Base-by-base conservation (phyloP, 2,113 vertebrate species). In the Cepphus grylle region DNA sequence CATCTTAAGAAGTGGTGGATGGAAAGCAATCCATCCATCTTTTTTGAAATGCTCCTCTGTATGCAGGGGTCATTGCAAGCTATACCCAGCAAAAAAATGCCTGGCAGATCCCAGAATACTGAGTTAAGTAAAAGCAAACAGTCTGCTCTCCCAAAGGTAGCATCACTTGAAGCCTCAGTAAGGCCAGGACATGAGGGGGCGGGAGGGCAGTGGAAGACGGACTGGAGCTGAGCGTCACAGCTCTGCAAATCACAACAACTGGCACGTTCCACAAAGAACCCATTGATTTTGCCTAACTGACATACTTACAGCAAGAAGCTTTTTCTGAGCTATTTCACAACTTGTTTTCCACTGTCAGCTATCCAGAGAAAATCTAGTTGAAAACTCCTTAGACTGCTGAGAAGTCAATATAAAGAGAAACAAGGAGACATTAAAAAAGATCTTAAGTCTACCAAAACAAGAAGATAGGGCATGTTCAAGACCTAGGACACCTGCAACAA, bases 261-360 rank as follows among this genome's bases (percentile, higher is more conserved):
- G 91, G 93, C 93, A 95, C 32, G 25, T 93, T 96, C 86, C 92
- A 96, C 93, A 96, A 96, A 96, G 95, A 91, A 91, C 88, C 85
- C 81, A 95, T 69, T 96, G 90, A 94, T 93, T 96, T 90, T 93
- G 87, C 81, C 78, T 82, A 50, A 83, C n/a, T 77, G 84, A 96
- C 89, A 89, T 30, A 55, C 50, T 92, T 86, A 81, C 38, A 84
- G 77, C n/a, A 86, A 94, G 77, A 91, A 89, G 73, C 59, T 50
- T 89, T 91, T 87, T 63, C 83, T 89, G 58, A 91, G 81, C 61
- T 94, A 78, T 96, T 97, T 96, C 96, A 95, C 89, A 96, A 94
- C 59, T 81, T 96, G 94, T 95, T 97, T 96, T 96, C 67, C 88
- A 81, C 89, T 91, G 56, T 79, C 61, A 94, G 91, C 56, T 84